Base-by-base conservation (phyloP, 37 sponge, comb jelly and placozoan species). In the Oopsacas minuta region DNA sequence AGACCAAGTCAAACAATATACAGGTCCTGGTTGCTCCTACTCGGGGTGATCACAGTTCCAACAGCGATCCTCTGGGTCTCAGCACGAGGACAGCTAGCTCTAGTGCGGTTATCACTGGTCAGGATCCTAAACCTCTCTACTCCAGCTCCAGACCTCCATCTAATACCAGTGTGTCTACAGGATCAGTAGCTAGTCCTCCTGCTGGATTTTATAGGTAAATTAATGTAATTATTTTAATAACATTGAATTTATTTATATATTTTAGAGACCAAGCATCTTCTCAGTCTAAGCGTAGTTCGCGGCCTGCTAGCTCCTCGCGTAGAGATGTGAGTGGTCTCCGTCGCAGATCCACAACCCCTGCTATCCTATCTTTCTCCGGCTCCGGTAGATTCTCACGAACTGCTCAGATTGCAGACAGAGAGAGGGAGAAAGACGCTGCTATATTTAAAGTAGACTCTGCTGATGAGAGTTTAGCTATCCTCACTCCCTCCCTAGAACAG, bases 401-500 rank as follows among this genome's bases (percentile, higher is more conserved):
- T 34, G 20, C 30, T 12, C 75, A 61, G 75, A 34, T 61, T 20
- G n/a, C n/a, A n/a, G 75, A 61, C 28, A 3, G 30, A n/a, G 75
- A 61, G 75, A 46, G 51, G 17, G 51, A 46, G 51, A 46, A 46
- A 46, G 51, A 46, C 12, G 75, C 30, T 34, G 30, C 75, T 12
- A 61, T 61, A 5, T 61, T 61, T 34, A 61, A n/a, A 34, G 75
- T 61, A 5, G 75, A 61, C 30, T 61, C 75, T n/a, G 28, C 75
- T 5, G 75, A 61, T 12, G 75, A 12, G 28, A 61, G 75, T 61
- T 34, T 61, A 12, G 75, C 75, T 25, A 61, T 61, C 75, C 75
- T 61, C 75, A 61, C 75, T 61, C 75, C 75, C 75, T 61, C 75
- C 75, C 20, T n/a, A 3, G 75, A 61, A 5, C 75, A 61, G 75